Percentiles rank a stretch among this genome's conserved stretches.
These are phyloP conservation scores for Cryptoprocta ferox DNA, from an alignment of 2,797 vertebrate genomes.

Conservation along the genomic window DNA sequence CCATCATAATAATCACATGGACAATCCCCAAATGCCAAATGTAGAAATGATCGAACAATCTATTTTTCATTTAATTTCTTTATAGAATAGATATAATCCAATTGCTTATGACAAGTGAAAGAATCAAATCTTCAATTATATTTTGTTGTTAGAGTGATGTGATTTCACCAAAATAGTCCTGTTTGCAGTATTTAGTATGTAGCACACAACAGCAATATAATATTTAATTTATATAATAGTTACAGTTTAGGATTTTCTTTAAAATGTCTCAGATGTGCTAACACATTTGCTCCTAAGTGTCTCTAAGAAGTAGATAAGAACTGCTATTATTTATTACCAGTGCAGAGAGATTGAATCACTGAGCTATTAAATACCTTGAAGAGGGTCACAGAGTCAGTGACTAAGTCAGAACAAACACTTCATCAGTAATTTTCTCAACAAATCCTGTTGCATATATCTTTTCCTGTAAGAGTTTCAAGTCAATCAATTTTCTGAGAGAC, in stretches of 20 bases:
- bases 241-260: background rate
- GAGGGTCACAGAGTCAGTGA: constrained; percentile 42
- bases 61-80: background rate
- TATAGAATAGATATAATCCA: background rate
- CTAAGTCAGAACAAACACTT: constrained; percentile 49
- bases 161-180: background rate
- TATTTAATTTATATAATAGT: constrained; percentile 33
- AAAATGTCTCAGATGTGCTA: background rate
- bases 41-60: background rate
- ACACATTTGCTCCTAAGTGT: background rate
- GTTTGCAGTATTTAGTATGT: background rate
- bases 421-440: constrained; percentile 31
- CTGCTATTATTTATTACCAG: constrained; percentile 58
- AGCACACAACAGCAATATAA: background rate
- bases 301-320: constrained; percentile 2
- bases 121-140: background rate
- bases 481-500: background rate
- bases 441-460: background rate
- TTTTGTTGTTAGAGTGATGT: constrained; percentile 17
- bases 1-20: background rate
- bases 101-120: background rate
- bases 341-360: constrained; percentile 60
- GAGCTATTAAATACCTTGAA: constrained; percentile 61
- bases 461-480: background rate
- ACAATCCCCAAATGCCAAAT: background rate